Base-by-base conservation (phyloP, 2,113 vertebrate genomes). In the Cryptoleucopteryx plumbea region DNA sequence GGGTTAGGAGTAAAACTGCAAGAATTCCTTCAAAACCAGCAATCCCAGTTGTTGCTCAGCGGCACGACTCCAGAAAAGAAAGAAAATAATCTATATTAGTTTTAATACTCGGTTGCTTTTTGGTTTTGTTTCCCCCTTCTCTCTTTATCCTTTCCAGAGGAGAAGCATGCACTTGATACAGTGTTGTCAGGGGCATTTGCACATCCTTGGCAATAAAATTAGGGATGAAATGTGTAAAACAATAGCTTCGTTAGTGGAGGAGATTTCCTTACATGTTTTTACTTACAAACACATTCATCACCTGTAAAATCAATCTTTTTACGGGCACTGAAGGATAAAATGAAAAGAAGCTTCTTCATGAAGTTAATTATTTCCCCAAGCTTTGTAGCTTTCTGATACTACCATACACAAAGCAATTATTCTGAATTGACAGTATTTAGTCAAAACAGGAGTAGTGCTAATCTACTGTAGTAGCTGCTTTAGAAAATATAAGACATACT, bases 281-380 rank as follows among this genome's bases (percentile, higher is more conserved):
- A 66, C 45, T 71, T 78, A 62, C 16, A 83, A 87, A 91, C 79
- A 84, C 7, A 77, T 84, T 73, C 9, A 67, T 67, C 80, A 80
- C 16, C 55, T 94, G 34, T 84, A 93, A 95, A 92, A 90, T 93
- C 86, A 78, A 58, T 96, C 73, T 88, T 94, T 93, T 90, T 94
- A 48, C 3, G 1, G 56, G 40, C 70, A 97, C 20, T 87, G 79
- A 96, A 94, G 56, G 78, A 86, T 88, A 85, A 96, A 97, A 97
- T 86, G 45, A 87, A 92, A 92, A 95, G 19, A 94, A 94, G 23
- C 11, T 67, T 1, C 47, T 56, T 84, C 38, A 40, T 80, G 22
- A 95, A 87, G 52, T 93, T 91, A 93, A 87, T 96, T 92, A 71
- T 88, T 96, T 94, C 61, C 67, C 19, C 23, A 79, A 82, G 52